Base-by-base conservation (phyloP, 2,113 vertebrate genomes). In the Cettia cetti region DNA sequence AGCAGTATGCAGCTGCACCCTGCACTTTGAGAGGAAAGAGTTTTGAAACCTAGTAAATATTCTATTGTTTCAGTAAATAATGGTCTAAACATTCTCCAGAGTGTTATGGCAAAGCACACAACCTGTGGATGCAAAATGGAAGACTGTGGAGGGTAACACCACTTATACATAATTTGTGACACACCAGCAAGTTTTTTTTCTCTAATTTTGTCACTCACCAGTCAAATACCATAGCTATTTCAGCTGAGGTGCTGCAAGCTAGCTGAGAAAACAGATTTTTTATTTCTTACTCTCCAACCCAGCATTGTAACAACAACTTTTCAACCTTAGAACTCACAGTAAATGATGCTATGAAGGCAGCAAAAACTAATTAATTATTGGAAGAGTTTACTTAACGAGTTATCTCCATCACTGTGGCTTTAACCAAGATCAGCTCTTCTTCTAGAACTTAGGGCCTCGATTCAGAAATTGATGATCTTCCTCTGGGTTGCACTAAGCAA, bases 161-260 rank as follows among this genome's bases (percentile, higher is more conserved):
- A 16, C 12, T 74, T 33, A 19, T 0, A 61, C 4, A 20, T 3
- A 5, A 69, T 7, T 28, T 39, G 1, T 39, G 45, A 47, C 0
- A 1, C 7, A 35, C 3, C 24, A 66, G 3, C 2, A 54, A 37
- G 9, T 4, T 5, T 45, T 39, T 40, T 37, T 60, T 57, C 27
- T 18, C 33, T 4, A 2, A 28, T 49, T 86, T 26, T 83, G 30
- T 13, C 33, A 42, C 35, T 80, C 10, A 30, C 9, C 20, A 80
- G 28, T 60, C 44, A 77, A 61, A 81, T 2, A 47, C 5, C 28
- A 8, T 0, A 30, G 23, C 5, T 77, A 35, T 15, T 63, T 24
- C n/a, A 18, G 33, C 47, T 31, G 7, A 74, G 5, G 10, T 11
- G 3, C 5, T 7, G 3, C 9, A 68, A 63, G 52, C 4, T 4